A percentile compares a stretch with the other conserved stretches of the same genome.
Evolutionary conservation across 2,888 invertebrate species (phyloP).

Genomic region (Phlogophora meticulosa): DNA sequence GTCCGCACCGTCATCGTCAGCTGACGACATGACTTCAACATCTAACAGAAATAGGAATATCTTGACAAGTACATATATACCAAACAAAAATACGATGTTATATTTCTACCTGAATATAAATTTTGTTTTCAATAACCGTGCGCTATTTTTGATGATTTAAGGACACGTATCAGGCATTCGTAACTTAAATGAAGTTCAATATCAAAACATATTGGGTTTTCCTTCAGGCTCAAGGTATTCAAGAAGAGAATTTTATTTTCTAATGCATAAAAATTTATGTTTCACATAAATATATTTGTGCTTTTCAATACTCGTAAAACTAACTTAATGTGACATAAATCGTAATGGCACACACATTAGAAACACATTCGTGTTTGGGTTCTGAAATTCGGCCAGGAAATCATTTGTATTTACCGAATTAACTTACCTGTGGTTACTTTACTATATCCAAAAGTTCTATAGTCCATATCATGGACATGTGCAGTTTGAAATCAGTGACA

Average conservation of each 20-base stretch:
- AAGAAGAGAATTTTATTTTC: conserved; percentile 38
- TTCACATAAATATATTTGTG: conserved; percentile 53
- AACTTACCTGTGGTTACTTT: conserved; percentile 25
- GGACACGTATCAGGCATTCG: background rate
- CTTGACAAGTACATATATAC: background rate
- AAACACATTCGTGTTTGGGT: conserved; percentile 33
- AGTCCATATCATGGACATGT: background rate
- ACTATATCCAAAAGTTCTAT: conserved; percentile 5
- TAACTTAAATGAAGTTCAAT: conserved; percentile 26
- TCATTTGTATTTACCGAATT: conserved; percentile 38
- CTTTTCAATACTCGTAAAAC: conserved; percentile 55
- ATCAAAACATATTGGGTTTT: conserved; percentile 17
- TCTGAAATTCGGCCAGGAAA: conserved; percentile 36
- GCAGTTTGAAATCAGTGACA: background rate
- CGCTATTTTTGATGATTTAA: conserved; percentile 3
- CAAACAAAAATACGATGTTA: background rate
- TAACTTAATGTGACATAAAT: conserved; percentile 53
- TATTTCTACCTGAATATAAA: background rate
- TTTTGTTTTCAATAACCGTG: background rate
- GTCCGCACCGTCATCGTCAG: conserved; percentile 97
- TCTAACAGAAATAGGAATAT: conserved; percentile 90
- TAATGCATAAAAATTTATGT: conserved; percentile 54
- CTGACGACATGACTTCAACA: conserved; percentile 97
- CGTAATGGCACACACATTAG: conserved; percentile 46
- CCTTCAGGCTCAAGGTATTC: conserved; percentile 14